Conservation (phyloP, 2,113 vertebrate species). For the Pterocles gutturalis region DNA sequence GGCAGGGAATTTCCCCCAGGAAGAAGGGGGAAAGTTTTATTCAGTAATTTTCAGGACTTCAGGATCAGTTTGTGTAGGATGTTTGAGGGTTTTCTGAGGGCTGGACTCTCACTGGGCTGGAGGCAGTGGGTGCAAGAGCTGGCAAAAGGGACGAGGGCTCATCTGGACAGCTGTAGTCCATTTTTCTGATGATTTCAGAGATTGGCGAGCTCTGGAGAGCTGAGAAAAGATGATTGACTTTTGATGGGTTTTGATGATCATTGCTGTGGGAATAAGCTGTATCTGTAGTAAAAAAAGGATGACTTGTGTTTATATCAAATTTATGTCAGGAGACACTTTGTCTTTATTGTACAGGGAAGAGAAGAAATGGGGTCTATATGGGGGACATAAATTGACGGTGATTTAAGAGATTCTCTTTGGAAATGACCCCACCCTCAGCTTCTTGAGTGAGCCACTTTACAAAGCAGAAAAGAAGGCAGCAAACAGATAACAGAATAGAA, state of each 20-base stretch:
- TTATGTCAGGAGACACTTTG: constrained; percentile 1
- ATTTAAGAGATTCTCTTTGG: background rate
- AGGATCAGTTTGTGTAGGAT: background rate
- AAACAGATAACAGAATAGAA: background rate
- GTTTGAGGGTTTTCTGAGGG: background rate
- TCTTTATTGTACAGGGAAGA: background rate
- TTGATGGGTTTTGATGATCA: background rate
- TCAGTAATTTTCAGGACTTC: background rate
- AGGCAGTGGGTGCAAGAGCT: background rate
- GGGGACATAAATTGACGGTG: background rate
- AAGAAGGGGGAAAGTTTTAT: background rate
- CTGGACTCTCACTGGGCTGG: background rate
- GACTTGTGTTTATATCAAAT: background rate
- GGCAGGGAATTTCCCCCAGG: background rate
- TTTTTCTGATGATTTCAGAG: background rate
- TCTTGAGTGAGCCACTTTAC: background rate
- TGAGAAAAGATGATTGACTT: background rate
- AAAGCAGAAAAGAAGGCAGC: constrained; percentile 19
- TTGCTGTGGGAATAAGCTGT: background rate
- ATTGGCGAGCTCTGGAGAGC: background rate
- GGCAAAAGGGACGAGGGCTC: background rate
- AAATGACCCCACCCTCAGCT: background rate
- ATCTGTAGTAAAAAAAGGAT: background rate
- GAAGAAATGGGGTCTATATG: background rate
- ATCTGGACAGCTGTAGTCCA: background rate